phyloP scores from a whole-genome alignment of 2,113 vertebrate species.

The Anguilla japonica region DNA sequence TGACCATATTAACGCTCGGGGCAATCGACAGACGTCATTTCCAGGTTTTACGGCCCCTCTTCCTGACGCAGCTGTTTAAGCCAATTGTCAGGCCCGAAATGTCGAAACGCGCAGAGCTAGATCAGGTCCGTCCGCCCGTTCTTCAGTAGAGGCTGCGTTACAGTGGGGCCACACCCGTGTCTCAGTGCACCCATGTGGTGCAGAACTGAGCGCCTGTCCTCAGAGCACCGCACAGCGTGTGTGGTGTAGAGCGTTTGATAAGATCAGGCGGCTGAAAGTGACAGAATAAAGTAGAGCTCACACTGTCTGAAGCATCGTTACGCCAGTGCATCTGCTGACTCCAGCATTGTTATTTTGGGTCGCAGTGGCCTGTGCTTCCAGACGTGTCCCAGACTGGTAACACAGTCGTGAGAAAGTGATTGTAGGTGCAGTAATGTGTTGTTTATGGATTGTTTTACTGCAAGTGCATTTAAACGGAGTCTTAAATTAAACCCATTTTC shows the following conservation, averaged over 20 bases:
- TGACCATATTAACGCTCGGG: not conserved
- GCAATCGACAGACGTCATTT: not conserved
- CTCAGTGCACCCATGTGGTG: not conserved
- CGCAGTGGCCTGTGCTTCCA: not conserved
- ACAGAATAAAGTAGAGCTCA: not conserved
- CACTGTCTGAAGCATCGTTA: not conserved
- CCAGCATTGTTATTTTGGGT: not conserved
- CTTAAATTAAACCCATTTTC: not conserved
- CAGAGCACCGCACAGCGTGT: not conserved
- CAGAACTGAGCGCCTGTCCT: not conserved
- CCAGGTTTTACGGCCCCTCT: not conserved
- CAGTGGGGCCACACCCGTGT: not conserved
- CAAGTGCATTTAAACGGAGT: not conserved
- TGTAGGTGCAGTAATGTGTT: not conserved
- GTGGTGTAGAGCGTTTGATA: not conserved
- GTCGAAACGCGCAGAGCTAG: not conserved
- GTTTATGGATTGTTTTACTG: not conserved
- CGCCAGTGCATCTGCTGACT: not conserved
- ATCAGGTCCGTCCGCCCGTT: not conserved
- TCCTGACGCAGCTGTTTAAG: not conserved
- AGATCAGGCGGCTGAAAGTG: too few relatives aligned
- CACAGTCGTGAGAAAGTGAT: not conserved
- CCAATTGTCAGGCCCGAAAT: not conserved
- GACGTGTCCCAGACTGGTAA: not conserved
- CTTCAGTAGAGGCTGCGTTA: not conserved